Percentiles rank a stretch among this genome's conserved stretches.
phyloP scores from a whole-genome alignment of 2,113 vertebrate genomes.

The Struthio camelus region DNA sequence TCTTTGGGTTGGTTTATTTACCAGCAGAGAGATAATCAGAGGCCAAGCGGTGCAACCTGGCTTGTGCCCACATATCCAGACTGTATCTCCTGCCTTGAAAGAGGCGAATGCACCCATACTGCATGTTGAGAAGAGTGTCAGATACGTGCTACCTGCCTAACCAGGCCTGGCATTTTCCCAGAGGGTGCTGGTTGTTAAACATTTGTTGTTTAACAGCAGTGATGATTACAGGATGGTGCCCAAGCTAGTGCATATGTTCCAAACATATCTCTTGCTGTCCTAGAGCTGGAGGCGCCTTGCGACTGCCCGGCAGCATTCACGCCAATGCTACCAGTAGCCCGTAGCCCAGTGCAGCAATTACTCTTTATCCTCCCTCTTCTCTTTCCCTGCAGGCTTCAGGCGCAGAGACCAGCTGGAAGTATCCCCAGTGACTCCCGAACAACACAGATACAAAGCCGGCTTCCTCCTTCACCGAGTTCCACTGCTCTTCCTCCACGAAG shows the following conservation, averaged over 20 bases:
- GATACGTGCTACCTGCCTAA: background rate
- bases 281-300: background rate
- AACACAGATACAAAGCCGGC: constrained; percentile 48
- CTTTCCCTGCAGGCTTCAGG: constrained; percentile 75
- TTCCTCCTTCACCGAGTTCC: constrained; percentile 56
- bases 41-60: background rate
- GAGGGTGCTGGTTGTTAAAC: background rate
- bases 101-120: background rate
- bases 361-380: background rate
- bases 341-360: background rate
- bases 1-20: background rate
- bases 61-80: background rate
- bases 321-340: background rate
- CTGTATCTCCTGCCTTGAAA: background rate
- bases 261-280: background rate
- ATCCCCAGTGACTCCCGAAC: constrained; percentile 56
- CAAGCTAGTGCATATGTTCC: background rate
- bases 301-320: background rate
- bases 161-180: background rate
- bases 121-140: background rate
- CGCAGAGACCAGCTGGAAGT: constrained; percentile 69
- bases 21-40: background rate
- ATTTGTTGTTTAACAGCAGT: background rate
- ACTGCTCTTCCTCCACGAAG: constrained; percentile 61
- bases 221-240: background rate